A percentile compares a stretch with the other conserved stretches of the same genome.
Evolutionary conservation across 2,113 vertebrate genomes (phyloP).

Genomic region (Canis aureus): DNA sequence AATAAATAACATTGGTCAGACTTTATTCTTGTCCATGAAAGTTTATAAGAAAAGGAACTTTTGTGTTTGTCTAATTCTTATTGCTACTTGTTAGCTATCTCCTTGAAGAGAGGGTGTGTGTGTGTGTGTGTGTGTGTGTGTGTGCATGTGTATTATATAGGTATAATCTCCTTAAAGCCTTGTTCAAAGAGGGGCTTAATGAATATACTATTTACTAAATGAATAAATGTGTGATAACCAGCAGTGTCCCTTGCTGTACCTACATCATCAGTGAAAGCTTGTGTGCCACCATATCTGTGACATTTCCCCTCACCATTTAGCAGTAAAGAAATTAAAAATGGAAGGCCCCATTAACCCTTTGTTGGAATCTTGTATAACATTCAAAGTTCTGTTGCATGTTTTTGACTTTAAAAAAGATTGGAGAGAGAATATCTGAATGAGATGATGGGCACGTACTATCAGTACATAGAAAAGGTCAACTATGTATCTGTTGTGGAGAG

Average conservation of each 20-base stretch:
- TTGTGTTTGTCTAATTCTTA: not conserved
- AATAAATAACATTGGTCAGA: not conserved
- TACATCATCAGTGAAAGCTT: not conserved
- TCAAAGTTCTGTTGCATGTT: not conserved
- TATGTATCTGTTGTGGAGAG: conserved; percentile 72
- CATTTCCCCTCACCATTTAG: not conserved
- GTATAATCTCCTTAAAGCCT: not conserved
- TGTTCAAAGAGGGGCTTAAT: conserved; percentile 20
- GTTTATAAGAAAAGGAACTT: not conserved
- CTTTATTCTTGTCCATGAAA: not conserved
- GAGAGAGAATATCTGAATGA: conserved; percentile 60
- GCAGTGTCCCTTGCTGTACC: not conserved
- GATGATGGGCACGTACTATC: conserved; percentile 35
- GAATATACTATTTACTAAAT: not conserved
- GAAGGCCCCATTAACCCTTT: not conserved
- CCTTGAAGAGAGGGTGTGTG: not conserved
- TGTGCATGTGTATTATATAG: not conserved
- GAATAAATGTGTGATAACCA: not conserved
- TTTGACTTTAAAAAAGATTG: conserved; percentile 9
- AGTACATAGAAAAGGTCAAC: conserved; percentile 78
- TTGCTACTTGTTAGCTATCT: not conserved
- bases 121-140: not conserved
- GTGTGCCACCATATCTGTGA: not conserved
- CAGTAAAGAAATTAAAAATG: not conserved
- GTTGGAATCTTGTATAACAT: not conserved